Evolutionary conservation across 2,113 vertebrate genomes (phyloP), one percentile per base, ranked within the genome.

Genomic region (Eurypyga helias): DNA sequence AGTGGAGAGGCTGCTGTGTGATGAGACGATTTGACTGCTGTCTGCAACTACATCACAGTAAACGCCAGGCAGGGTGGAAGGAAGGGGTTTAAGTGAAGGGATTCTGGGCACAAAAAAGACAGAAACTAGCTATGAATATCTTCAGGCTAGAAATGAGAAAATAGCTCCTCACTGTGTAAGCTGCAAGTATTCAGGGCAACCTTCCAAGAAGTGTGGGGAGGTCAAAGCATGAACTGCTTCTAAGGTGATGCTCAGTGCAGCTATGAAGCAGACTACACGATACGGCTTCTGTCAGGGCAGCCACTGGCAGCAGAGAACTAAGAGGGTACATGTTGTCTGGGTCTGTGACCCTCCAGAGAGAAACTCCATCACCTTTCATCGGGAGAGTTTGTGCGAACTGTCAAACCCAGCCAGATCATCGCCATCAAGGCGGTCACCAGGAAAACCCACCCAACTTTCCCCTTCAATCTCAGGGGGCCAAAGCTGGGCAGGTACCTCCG

Each of bases 231-330:
- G 38, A 75, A 43, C 15, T 72, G 33, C 33, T 89, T 76, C 33
- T 82, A 36, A 61, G 67, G 29, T 46, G 29, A 70, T 57, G 34
- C 12, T 67, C 48, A 43, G 52, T 18, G 26, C 13, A 55, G 9
- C 33, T 89, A 20, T 8, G 51, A 75, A 75, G 45, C 57, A 57
- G 5, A 55, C 18, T 17, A 61, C 16, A 60, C 1, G 5, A 13
- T 21, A 45, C 0, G 0, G 14, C 5, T 81, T 19, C 81, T 57
- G 7, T 58, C 43, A 43, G 26, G 36, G 17, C 49, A 80, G n/a
- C 1, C 1, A 69, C 49, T 48, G 26, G 13, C 16, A 58, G 54
- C 12, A 38, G 54, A 52, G 60, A 64, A 16, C 16, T 36, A 62
- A 73, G 24, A 16, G 34, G 10, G 31, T 36, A 36, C 0, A 0